A percentile compares a stretch with the other conserved stretches of the same genome.
Evolutionary conservation across 30 jellyfish, hydroid and myxozoan genomes (phyloP).

Genomic region (Morbakka virulenta): DNA sequence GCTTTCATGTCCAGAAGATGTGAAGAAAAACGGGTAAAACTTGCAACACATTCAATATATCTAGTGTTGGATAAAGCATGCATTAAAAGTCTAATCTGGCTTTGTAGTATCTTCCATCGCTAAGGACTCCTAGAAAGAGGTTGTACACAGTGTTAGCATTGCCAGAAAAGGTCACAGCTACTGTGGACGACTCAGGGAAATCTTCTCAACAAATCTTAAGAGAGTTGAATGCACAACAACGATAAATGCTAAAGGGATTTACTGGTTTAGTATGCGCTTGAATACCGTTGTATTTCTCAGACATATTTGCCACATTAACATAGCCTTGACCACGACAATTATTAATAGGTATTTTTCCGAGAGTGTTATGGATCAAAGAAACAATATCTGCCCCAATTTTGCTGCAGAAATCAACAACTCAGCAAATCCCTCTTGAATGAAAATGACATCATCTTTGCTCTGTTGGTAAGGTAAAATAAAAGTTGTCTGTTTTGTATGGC

Average conservation of each 20-base stretch:
- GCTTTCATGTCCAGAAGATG: background rate
- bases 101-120: background rate
- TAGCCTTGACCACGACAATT: constrained; percentile 27
- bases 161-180: constrained; percentile 5
- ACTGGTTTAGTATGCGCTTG: background rate
- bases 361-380: background rate
- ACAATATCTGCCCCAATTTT: background rate
- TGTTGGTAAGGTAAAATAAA: background rate
- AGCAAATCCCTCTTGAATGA: background rate
- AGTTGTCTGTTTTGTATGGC: background rate
- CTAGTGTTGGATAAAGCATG: background rate
- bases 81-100: background rate
- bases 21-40: background rate
- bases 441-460: background rate
- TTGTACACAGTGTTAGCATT: background rate
- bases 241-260: background rate
- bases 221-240: background rate
- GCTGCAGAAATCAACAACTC: background rate
- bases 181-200: background rate
- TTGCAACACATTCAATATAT: background rate
- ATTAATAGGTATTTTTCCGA: background rate
- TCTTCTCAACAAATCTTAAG: constrained; percentile 2
- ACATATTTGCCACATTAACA: constrained; percentile 18
- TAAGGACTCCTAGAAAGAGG: background rate
- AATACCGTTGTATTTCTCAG: background rate